Evolutionary conservation across 1,140 invertebrate species (phyloP).

Genomic region (Schlechtendalia chinensis): DNA sequence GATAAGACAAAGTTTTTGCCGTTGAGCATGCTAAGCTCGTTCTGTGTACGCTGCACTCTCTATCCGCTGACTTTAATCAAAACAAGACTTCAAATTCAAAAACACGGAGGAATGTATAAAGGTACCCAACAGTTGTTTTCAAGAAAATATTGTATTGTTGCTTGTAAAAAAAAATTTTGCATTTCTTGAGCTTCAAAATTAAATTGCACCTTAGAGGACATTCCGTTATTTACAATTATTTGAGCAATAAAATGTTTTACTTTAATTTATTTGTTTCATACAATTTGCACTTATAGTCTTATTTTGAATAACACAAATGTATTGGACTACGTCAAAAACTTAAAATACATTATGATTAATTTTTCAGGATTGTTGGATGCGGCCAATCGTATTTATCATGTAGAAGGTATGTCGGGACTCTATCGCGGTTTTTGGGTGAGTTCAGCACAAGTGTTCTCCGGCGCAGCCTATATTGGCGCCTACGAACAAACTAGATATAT

Average conservation of each 20-base stretch:
- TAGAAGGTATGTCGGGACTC: constrained; percentile 84
- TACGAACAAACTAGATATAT: constrained; percentile 90
- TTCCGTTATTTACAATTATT: no score
- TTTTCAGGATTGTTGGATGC: constrained; percentile 81
- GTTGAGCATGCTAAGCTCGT: constrained; percentile 82
- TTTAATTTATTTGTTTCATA: no score
- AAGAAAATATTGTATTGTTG: no score
- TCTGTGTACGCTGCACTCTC: constrained; percentile 82
- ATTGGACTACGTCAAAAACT: no score
- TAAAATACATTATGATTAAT: no score
- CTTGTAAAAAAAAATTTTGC: no score
- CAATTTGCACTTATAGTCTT: no score
- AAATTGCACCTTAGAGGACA: no score
- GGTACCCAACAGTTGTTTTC: constrained; percentile 61
- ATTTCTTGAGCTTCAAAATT: no score
- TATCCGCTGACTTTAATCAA: constrained; percentile 97
- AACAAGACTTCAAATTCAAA: constrained; percentile 89
- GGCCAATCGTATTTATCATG: constrained; percentile 79
- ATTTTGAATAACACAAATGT: no score
- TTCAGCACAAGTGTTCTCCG: constrained; percentile 79
- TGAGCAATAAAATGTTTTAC: no score
- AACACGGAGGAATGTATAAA: constrained; percentile 78
- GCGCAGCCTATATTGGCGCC: constrained; percentile 91
- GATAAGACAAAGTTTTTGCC: constrained; percentile 92
- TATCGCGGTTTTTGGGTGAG: constrained; percentile 96